Conservation (phyloP, 2,888 invertebrate species). For the Phaedon cochleariae region DNA sequence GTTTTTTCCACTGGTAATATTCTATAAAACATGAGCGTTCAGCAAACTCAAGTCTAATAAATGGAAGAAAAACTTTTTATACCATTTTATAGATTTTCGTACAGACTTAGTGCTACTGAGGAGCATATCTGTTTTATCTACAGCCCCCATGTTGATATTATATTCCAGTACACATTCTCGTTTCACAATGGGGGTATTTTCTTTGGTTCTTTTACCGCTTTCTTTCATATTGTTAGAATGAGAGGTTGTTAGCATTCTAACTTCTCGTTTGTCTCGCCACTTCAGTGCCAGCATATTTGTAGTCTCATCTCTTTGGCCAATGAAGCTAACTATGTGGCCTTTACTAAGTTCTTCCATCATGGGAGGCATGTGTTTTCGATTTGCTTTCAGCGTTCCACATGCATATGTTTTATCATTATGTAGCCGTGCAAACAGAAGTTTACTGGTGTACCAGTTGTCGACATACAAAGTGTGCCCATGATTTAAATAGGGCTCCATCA, state of each 20-base stretch:
- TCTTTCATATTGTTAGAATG: constrained; percentile 2
- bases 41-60: constrained; percentile 10
- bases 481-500: too few relatives aligned
- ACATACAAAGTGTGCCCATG: too few relatives aligned
- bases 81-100: constrained; percentile 4
- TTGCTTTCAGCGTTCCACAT: too few relatives aligned
- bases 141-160: constrained; percentile 8
- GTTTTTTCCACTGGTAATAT: constrained; percentile 6
- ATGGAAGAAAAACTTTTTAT: constrained; percentile 9
- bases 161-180: constrained; percentile 16
- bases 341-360: background rate
- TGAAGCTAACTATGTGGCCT: background rate
- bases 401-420: too few relatives aligned
- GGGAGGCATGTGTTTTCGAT: too few relatives aligned
- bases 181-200: background rate
- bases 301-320: too few relatives aligned
- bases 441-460: too few relatives aligned
- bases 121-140: constrained; percentile 14
- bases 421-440: too few relatives aligned
- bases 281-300: constrained; percentile 1
- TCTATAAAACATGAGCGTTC: constrained; percentile 8
- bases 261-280: background rate
- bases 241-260: background rate
- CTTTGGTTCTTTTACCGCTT: constrained; percentile 4
- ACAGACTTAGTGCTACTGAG: constrained; percentile 12